These are phyloP conservation scores for Diacarnus erythraeanus DNA, from an alignment of 37 sponge, comb jelly and placozoan genomes.

Conservation along the genomic window DNA sequence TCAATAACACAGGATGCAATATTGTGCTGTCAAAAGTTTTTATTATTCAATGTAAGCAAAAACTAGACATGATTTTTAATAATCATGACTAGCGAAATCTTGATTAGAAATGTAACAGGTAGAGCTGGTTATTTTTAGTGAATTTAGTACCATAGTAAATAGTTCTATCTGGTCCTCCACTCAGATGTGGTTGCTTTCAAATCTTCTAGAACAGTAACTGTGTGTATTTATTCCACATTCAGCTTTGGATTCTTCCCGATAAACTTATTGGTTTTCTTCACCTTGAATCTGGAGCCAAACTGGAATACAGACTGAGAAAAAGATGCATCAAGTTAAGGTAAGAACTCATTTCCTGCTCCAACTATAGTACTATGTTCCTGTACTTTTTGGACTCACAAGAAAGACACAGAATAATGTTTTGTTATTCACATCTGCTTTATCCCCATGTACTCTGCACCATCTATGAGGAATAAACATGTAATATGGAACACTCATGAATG, in stretches of 20 bases:
- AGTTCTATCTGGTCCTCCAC: too few relatives aligned
- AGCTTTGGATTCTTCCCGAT: constrained; percentile 20
- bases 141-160: too few relatives aligned
- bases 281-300: constrained; percentile 20
- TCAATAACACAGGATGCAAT: background rate
- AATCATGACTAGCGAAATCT: too few relatives aligned
- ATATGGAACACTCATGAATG: too few relatives aligned
- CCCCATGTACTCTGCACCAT: background rate
- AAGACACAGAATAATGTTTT: background rate
- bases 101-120: too few relatives aligned
- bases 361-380: background rate
- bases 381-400: background rate
- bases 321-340: constrained; percentile 51
- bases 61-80: too few relatives aligned
- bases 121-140: too few relatives aligned
- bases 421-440: background rate
- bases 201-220: background rate
- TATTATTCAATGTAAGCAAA: too few relatives aligned
- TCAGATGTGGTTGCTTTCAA: too few relatives aligned
- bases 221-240: background rate
- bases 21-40: background rate
- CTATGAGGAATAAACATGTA: too few relatives aligned
- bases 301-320: constrained; percentile 42
- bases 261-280: constrained; percentile 27
- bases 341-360: background rate